Percentiles rank a stretch among this genome's conserved stretches.
phyloP scores from a whole-genome alignment of 2,888 invertebrate species.

The Callyntrura guangdongensis region DNA sequence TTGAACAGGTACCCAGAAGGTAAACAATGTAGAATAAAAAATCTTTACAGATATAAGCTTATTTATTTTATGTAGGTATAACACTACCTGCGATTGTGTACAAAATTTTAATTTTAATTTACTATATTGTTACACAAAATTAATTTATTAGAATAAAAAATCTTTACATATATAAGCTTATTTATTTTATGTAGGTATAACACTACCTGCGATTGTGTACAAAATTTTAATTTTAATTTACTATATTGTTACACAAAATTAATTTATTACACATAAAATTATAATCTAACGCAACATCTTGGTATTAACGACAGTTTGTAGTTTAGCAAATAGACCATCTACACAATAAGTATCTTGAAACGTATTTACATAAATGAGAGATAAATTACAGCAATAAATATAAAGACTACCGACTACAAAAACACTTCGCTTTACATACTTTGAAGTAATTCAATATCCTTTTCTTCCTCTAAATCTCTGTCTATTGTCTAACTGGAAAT shows the following conservation, averaged over 20 bases:
- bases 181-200: neutral
- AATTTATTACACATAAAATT: neutral
- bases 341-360: neutral
- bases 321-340: neutral
- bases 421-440: neutral
- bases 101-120: slow-evolving; percentile 37
- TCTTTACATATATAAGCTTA: neutral
- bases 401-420: slow-evolving; percentile 17
- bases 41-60: neutral
- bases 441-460: slow-evolving; percentile 70
- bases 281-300: no score
- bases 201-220: neutral
- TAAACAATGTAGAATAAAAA: no score
- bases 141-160: no score
- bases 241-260: neutral
- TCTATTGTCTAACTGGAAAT: slow-evolving; percentile 73
- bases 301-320: neutral
- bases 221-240: slow-evolving; percentile 36
- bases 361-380: neutral
- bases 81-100: neutral
- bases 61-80: neutral
- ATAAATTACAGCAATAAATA: neutral
- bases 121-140: no score
- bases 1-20: no score
- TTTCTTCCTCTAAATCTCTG: slow-evolving; percentile 78